Evolutionary conservation across 2,888 invertebrate species (phyloP).

Genomic region (Lasioglossum lativentre): DNA sequence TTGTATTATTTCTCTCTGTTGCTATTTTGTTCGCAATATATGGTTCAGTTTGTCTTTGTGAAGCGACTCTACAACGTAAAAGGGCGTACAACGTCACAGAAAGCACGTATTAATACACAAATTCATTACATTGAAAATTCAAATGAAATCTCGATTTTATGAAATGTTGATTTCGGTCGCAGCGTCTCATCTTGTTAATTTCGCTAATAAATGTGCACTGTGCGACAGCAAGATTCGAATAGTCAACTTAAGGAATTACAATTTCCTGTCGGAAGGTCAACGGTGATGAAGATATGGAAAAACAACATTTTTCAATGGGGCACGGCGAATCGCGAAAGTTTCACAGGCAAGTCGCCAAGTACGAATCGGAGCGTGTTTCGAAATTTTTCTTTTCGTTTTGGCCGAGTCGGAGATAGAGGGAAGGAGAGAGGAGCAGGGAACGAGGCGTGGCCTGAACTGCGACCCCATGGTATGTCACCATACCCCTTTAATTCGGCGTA

Average conservation of each 20-base stretch:
- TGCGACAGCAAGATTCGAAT: neutral
- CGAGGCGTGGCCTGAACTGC: constrained; percentile 79
- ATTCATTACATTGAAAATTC: no score
- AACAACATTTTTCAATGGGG: neutral
- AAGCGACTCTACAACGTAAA: no score
- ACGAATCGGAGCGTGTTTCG: constrained; percentile 49
- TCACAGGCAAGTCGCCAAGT: constrained; percentile 6
- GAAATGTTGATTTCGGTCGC: no score
- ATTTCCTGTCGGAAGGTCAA: neutral
- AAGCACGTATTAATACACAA: no score
- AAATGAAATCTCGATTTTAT: no score
- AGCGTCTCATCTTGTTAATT: no score
- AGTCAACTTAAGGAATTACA: neutral
- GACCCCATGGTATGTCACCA: constrained; percentile 78
- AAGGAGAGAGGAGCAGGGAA: constrained; percentile 55
- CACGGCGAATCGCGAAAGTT: constrained; percentile 10
- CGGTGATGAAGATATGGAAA: neutral
- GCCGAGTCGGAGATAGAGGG: constrained; percentile 28
- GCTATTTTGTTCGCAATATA: neutral
- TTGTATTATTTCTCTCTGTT: neutral
- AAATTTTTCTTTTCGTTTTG: constrained; percentile 40
- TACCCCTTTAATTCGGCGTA: constrained; percentile 78
- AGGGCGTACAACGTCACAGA: no score
- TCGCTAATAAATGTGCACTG: no score
- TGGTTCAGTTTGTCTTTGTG: neutral